Evolutionary conservation across 2,113 vertebrate species (phyloP).

Genomic region (Zapus hudsonius): DNA sequence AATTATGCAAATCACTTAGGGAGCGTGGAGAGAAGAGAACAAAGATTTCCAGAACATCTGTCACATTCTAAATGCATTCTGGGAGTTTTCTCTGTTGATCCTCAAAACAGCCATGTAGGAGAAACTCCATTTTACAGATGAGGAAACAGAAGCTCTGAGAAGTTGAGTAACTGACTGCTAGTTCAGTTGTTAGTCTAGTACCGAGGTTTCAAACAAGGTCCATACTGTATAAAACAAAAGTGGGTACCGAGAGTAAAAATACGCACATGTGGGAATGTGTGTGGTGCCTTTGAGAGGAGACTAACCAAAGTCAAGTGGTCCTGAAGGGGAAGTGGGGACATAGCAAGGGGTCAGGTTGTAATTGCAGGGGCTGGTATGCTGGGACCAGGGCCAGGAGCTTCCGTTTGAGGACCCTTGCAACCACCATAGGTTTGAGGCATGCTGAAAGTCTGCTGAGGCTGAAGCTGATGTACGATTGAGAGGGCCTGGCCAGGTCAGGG

Average conservation of each 20-base stretch:
- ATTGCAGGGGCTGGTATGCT: neutral
- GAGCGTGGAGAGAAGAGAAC: too few species aligned
- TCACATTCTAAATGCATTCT: neutral
- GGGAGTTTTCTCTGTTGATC: neutral
- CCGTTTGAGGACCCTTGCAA: neutral
- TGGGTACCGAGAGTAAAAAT: neutral
- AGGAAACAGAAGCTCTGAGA: constrained; percentile 25
- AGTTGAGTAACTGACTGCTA: neutral
- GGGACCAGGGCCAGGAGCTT: neutral
- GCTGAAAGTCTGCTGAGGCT: neutral
- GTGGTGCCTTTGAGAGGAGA: neutral
- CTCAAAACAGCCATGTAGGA: neutral
- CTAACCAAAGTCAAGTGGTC: neutral
- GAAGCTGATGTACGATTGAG: neutral
- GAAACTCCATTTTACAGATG: constrained; percentile 1
- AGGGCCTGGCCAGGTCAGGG: fast-evolving
- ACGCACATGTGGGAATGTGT: neutral
- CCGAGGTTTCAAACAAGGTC: neutral
- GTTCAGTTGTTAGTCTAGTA: neutral
- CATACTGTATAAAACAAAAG: neutral
- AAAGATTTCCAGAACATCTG: neutral
- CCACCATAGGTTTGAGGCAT: neutral
- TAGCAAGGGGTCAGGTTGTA: neutral
- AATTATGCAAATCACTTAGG: neutral
- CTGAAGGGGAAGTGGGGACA: neutral